Conservation (phyloP, 2,797 vertebrate genomes). For the Tangara arthus region DNA sequence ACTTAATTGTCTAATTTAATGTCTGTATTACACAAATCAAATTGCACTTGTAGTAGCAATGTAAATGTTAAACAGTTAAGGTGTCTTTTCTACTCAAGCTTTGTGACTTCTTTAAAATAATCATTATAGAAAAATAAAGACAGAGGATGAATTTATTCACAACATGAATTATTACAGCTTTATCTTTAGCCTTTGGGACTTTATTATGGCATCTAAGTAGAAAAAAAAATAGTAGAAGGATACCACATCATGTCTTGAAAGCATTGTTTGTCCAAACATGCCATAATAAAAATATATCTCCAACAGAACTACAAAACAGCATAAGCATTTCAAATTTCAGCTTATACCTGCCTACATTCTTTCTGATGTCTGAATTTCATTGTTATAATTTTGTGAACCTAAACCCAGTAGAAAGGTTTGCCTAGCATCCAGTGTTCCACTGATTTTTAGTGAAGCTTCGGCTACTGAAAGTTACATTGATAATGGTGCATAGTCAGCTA, state of each 20-base stretch:
- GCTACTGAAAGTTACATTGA: background rate
- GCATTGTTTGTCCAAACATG: background rate
- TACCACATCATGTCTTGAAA: background rate
- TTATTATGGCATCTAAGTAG: background rate
- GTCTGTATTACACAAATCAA: background rate
- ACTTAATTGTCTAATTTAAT: background rate
- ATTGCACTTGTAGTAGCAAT: background rate
- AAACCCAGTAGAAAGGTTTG: background rate
- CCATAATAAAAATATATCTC: background rate
- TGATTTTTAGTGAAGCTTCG: background rate
- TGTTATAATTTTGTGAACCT: background rate
- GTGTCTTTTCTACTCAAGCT: background rate
- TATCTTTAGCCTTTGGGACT: background rate
- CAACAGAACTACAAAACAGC: background rate
- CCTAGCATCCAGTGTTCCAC: background rate
- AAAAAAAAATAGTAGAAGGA: background rate
- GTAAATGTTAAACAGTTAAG: background rate
- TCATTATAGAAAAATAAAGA: background rate
- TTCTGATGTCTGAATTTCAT: background rate
- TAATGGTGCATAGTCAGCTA: background rate
- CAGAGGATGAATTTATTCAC: background rate
- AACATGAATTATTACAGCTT: background rate
- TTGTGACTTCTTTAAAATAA: background rate
- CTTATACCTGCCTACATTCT: background rate
- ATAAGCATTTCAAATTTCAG: background rate